phyloP scores from a whole-genome alignment of 2,888 invertebrate genomes.

The Troilus luridus region DNA sequence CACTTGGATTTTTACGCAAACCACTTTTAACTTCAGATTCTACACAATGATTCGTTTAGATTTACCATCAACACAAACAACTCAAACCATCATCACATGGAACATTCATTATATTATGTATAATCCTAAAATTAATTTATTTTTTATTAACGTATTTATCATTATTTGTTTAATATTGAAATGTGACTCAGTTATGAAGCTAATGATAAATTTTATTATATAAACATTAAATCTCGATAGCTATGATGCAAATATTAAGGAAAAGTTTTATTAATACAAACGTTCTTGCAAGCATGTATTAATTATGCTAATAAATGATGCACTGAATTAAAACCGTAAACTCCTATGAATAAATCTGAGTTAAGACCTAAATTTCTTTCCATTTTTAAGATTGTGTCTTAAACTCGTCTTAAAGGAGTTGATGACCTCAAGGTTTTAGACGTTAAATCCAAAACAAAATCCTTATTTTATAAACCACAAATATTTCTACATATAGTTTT shows the following conservation, averaged over 20 bases:
- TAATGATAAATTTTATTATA: too few species aligned
- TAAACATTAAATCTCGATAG: too few species aligned
- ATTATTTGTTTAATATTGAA: not conserved
- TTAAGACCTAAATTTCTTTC: too few species aligned
- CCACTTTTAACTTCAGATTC: not conserved
- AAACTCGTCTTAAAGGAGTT: too few species aligned
- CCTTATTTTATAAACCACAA: too few species aligned
- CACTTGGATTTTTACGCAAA: constrained; percentile 52
- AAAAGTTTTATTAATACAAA: too few species aligned
- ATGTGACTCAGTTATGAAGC: not conserved
- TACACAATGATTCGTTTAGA: constrained; percentile 45
- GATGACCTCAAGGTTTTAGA: too few species aligned
- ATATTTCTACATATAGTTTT: not conserved
- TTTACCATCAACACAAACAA: constrained; percentile 47
- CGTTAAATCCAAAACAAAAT: too few species aligned
- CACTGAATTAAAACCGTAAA: not conserved
- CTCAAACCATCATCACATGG: constrained; percentile 48
- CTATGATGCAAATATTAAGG: too few species aligned
- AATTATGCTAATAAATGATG: not conserved
- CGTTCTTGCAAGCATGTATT: too few species aligned
- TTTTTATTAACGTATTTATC: not conserved
- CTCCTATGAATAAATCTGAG: not conserved
- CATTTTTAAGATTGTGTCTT: too few species aligned
- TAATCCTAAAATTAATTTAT: not conserved
- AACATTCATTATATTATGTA: constrained; percentile 43